These are phyloP conservation scores for Choreutis nemorana DNA, from an alignment of 2,888 invertebrate species.

Conservation along the genomic window DNA sequence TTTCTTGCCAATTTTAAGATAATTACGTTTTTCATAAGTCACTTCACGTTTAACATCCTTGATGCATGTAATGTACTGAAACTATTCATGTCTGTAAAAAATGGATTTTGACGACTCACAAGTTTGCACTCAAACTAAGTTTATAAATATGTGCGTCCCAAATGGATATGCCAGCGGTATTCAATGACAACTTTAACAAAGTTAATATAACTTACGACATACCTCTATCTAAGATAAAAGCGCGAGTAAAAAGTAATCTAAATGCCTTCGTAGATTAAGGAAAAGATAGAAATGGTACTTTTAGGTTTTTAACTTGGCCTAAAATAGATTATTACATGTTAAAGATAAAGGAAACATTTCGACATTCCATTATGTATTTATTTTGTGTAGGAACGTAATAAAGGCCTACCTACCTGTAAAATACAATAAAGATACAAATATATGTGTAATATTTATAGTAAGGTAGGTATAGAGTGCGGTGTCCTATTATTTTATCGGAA, in stretches of 20 bases:
- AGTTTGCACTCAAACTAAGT: too few relatives aligned
- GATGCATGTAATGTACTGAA: constrained; percentile 1
- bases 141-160: too few relatives aligned
- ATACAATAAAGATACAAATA: background rate
- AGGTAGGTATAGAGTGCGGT: constrained; percentile 7
- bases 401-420: background rate
- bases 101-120: background rate
- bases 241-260: too few relatives aligned
- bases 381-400: constrained; percentile 1
- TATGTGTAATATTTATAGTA: background rate
- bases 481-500: constrained; percentile 8
- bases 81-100: constrained; percentile 5
- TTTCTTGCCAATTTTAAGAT: constrained; percentile 1
- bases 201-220: too few relatives aligned
- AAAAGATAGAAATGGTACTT: too few relatives aligned
- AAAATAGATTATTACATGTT: too few relatives aligned
- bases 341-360: constrained; percentile 17
- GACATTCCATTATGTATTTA: constrained; percentile 1
- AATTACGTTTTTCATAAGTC: constrained; percentile 1
- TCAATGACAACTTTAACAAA: too few relatives aligned
- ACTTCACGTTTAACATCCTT: too few relatives aligned
- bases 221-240: too few relatives aligned
- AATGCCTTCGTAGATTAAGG: too few relatives aligned
- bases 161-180: too few relatives aligned
- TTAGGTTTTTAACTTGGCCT: too few relatives aligned